Evolutionary conservation across 2,888 invertebrate genomes (phyloP), one percentile per base, ranked within the genome.

Genomic region (Therioaphis trifolii): DNA sequence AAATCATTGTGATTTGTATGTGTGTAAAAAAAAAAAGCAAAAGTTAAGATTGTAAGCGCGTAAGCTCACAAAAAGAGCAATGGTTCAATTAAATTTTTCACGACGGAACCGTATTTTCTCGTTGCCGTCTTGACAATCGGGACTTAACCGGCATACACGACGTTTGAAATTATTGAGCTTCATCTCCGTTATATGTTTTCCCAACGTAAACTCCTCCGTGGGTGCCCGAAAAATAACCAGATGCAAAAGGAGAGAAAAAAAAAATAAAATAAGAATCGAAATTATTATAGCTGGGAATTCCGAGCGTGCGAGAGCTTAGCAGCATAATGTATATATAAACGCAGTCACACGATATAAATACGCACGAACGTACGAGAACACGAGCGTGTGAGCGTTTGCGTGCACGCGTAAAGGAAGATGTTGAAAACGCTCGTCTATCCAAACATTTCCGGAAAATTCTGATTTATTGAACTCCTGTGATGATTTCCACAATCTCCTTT

Each of bases 241-340:
- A 63, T 15, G 63, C 46, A 79, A 55, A 79, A 69, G n/a, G n/a
- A n/a, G n/a, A n/a, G n/a, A n/a, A n/a, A n/a, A n/a, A n/a, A n/a
- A n/a, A n/a, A n/a, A n/a, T n/a, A n/a, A n/a, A n/a, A n/a, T n/a
- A n/a, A 58, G 15, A 29, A 43, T 15, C 29, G n/a, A 72, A 71
- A 72, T 72, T 80, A 61, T 80, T 80, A 80, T 35, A 46, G 40
- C 80, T 61, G 58, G 29, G 71, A 61, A 80, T 61, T 46, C 46
- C 4, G 9, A 58, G 18, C 5, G 78, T 40, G 52, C 29, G 52
- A 11, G 43, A 55, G 55, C 55, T 55, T 55, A 69, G 27, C 14
- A 14, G 24, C n/a, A 40, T n/a, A 66, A 79, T 27, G 5, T 18
- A 61, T 76, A 7, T 27, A 14, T 14, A n/a, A 5, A 40, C 46